Evolutionary conservation across 2,797 vertebrate genomes (phyloP).

Genomic region (Tokudaia tokunoshimensis): DNA sequence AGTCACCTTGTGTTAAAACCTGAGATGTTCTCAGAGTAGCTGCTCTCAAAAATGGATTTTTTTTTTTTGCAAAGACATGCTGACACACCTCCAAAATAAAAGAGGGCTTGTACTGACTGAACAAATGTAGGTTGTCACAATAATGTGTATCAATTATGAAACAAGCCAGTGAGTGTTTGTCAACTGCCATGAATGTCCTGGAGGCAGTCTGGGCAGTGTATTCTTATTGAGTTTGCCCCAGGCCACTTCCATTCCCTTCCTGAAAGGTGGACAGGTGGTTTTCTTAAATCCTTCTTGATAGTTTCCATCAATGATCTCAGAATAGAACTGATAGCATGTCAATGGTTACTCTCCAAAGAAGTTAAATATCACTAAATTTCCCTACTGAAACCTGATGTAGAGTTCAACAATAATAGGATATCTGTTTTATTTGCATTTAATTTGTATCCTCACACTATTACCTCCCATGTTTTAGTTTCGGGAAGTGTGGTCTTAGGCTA

Average conservation of each 20-base stretch:
- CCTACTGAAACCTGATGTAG: constrained; percentile 87
- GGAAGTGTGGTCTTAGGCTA: constrained; percentile 89
- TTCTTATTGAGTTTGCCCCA: constrained; percentile 72
- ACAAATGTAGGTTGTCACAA: constrained; percentile 49
- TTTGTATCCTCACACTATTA: constrained; percentile 91
- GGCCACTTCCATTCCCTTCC: constrained; percentile 57
- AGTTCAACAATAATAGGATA: constrained; percentile 88
- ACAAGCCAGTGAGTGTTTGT: constrained; percentile 57
- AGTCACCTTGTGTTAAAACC: constrained; percentile 8
- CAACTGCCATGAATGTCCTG: not conserved
- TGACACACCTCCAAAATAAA: constrained; percentile 49
- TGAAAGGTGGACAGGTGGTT: constrained; percentile 72
- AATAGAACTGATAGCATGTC: constrained; percentile 84
- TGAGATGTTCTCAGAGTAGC: constrained; percentile 59
- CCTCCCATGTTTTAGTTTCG: constrained; percentile 88
- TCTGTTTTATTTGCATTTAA: constrained; percentile 92
- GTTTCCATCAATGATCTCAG: constrained; percentile 81
- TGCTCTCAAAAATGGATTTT: constrained; percentile 39
- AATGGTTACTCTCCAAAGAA: constrained; percentile 83
- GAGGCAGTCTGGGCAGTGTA: constrained; percentile 30
- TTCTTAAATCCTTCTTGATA: constrained; percentile 77
- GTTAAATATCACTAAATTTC: constrained; percentile 87
- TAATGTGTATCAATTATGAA: constrained; percentile 64
- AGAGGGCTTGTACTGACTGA: not conserved
- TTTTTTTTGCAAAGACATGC: constrained; percentile 50